A percentile compares a stretch with the other conserved stretches of the same genome.
Conservation (phyloP, 2,797 vertebrate species). For the Onychomys arenicola region DNA sequence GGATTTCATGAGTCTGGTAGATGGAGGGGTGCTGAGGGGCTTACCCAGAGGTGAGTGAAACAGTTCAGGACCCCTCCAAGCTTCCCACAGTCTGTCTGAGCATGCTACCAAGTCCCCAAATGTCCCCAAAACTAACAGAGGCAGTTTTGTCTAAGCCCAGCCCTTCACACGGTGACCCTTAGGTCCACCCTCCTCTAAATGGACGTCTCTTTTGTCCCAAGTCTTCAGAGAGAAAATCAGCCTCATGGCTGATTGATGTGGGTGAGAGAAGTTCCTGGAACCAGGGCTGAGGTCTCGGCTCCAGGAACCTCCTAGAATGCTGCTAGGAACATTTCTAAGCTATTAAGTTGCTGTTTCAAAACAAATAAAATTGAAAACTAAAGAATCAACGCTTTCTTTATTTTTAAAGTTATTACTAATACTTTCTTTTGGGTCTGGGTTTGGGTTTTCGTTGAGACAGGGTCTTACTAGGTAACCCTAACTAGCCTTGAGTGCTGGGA, state of each 20-base stretch:
- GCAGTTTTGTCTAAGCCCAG: slow-evolving; percentile 74
- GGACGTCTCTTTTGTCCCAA: slow-evolving; percentile 54
- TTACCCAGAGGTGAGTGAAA: neutral
- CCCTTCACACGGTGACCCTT: slow-evolving; percentile 14
- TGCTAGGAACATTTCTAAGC: slow-evolving; percentile 70
- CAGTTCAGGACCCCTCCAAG: neutral
- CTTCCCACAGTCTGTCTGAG: slow-evolving; percentile 69
- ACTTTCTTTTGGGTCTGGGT: neutral
- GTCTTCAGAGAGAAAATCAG: slow-evolving; percentile 45
- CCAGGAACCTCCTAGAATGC: neutral
- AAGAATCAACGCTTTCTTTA: slow-evolving; percentile 67
- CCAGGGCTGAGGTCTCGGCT: neutral
- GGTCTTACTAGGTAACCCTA: neutral
- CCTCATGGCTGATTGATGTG: neutral
- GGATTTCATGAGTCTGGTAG: neutral
- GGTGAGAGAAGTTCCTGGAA: slow-evolving; percentile 24
- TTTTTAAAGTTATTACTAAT: neutral
- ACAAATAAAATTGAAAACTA: slow-evolving; percentile 80
- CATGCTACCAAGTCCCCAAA: slow-evolving; percentile 71
- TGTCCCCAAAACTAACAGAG: slow-evolving; percentile 74
- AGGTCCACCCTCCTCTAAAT: slow-evolving; percentile 32
- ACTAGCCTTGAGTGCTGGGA: neutral
- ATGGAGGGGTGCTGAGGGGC: slow-evolving; percentile 6
- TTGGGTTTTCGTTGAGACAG: neutral
- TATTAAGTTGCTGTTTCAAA: slow-evolving; percentile 80